Base-by-base conservation (phyloP, 2,113 vertebrate genomes). In the Cololabis saira region DNA sequence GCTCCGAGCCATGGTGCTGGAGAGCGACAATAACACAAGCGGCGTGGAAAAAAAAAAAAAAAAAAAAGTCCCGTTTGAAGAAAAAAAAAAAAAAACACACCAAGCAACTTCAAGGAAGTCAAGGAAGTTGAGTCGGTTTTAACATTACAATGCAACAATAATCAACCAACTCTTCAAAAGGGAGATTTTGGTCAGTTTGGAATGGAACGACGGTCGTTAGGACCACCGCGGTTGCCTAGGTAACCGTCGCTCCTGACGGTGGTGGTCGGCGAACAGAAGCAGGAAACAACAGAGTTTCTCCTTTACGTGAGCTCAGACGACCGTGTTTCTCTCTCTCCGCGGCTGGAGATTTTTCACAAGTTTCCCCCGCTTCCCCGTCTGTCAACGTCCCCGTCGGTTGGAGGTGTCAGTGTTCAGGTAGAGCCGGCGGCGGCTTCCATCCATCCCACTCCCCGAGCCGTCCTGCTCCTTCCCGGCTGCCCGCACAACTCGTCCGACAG, bases 391-490 rank as follows among this genome's bases (percentile, higher is more conserved):
- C 57, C 61, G 16, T 62, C 44, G 27, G 73, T 40, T 3, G 51
- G 78, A 76, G 55, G 54, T 81, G 83, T 87, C 75, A 77, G 14
- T 52, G 71, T 49, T 77, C n/a, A n/a, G 83, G 82, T 6, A 49
- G 40, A 50, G 67, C 41, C 52, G 22, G 21, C 67, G n/a, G 57
- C 63, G 67, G 87, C 81, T 82, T 88, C 84, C 61, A 67, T 71
- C 59, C 41, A 5, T 67, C 44, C 17, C 59, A 16, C 59, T 37
- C 17, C 62, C 52, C 58, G n/a, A n/a, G n/a, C n/a, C n/a, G n/a
- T n/a, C n/a, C 66, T 50, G 54, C 58, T 53, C 60, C 45, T 44
- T 50, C 70, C 54, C 77, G 45, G 10, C 59, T 40, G 33, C 12
- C 66, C 7, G 1, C 51, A 13, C 55, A 69, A 72, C 6, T 74